Percentiles rank a stretch among this genome's conserved stretches.
Conservation (phyloP, 2,888 invertebrate genomes). For the Andrena haemorrhoa region DNA sequence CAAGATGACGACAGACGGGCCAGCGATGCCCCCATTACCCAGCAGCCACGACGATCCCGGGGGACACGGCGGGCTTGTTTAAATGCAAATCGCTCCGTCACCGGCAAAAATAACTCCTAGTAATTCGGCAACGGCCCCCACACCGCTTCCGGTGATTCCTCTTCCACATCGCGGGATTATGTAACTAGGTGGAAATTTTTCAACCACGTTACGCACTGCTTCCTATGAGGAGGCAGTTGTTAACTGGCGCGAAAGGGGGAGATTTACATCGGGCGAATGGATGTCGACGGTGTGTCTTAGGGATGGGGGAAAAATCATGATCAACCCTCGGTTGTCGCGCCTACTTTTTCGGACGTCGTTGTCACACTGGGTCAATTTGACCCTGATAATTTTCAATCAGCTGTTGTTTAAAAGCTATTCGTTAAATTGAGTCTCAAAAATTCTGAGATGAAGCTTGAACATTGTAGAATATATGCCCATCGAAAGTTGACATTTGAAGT, state of each 20-base stretch:
- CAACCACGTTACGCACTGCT: not conserved
- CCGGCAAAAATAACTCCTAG: slow-evolving; percentile 77
- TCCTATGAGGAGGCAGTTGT: not conserved
- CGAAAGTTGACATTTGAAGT: too few species aligned
- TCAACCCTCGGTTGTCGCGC: too few species aligned
- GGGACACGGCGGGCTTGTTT: slow-evolving; percentile 74
- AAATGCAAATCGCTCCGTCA: slow-evolving; percentile 79
- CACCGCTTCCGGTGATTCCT: slow-evolving; percentile 47
- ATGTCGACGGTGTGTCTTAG: too few species aligned
- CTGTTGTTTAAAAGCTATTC: too few species aligned
- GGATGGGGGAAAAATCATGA: too few species aligned
- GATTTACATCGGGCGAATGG: not conserved
- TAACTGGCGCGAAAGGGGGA: not conserved
- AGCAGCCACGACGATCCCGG: slow-evolving; percentile 50
- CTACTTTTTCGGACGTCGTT: too few species aligned
- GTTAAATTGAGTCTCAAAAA: too few species aligned
- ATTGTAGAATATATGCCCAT: too few species aligned
- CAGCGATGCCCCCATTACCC: slow-evolving; percentile 37
- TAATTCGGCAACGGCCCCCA: slow-evolving; percentile 71
- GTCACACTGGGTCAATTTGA: too few species aligned
- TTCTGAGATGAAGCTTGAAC: too few species aligned
- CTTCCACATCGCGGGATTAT: slow-evolving; percentile 39
- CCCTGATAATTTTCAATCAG: too few species aligned
- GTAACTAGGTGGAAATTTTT: slow-evolving; percentile 19
- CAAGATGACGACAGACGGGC: slow-evolving; percentile 69